A percentile compares a stretch with the other conserved stretches of the same genome.
Evolutionary conservation across 2,113 vertebrate genomes (phyloP).

Genomic region (Cochlearius cochlearius): DNA sequence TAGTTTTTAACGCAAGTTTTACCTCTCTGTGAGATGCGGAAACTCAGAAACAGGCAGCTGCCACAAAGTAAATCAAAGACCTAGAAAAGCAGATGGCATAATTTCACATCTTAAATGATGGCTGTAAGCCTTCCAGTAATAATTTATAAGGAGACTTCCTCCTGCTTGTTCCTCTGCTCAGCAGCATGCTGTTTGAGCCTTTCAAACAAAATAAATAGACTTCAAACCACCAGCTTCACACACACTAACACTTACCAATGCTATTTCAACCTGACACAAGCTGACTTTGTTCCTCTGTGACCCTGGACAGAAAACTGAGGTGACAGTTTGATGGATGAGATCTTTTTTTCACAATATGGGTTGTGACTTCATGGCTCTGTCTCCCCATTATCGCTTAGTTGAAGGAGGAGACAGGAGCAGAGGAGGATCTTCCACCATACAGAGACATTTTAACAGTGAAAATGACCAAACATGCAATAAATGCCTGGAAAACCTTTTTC

Average conservation of each 20-base stretch:
- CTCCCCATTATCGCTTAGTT: constrained; percentile 38
- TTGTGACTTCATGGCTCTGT: constrained; percentile 69
- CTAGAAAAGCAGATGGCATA: constrained; percentile 67
- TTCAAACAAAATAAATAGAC: constrained; percentile 74
- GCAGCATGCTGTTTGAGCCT: constrained; percentile 72
- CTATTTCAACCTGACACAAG: constrained; percentile 69
- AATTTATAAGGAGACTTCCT: constrained; percentile 66
- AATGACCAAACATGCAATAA: neutral
- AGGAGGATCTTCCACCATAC: constrained; percentile 8
- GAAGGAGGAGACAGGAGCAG: constrained; percentile 32
- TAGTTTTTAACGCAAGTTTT: constrained; percentile 44
- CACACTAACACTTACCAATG: constrained; percentile 67
- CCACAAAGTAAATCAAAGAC: constrained; percentile 47
- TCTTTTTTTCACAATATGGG: constrained; percentile 69
- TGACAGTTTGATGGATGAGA: constrained; percentile 78
- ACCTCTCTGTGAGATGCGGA: constrained; percentile 44
- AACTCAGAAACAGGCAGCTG: constrained; percentile 25
- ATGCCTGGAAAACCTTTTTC: neutral
- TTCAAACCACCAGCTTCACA: constrained; percentile 71
- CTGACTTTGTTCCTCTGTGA: constrained; percentile 72
- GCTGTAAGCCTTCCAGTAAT: constrained; percentile 59
- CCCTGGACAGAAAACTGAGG: constrained; percentile 71
- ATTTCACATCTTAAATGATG: constrained; percentile 52
- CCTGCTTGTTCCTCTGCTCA: constrained; percentile 53
- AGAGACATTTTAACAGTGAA: constrained; percentile 4